Evolutionary conservation across 2,888 invertebrate genomes (phyloP).

Genomic region (Amblyteles armatorius): DNA sequence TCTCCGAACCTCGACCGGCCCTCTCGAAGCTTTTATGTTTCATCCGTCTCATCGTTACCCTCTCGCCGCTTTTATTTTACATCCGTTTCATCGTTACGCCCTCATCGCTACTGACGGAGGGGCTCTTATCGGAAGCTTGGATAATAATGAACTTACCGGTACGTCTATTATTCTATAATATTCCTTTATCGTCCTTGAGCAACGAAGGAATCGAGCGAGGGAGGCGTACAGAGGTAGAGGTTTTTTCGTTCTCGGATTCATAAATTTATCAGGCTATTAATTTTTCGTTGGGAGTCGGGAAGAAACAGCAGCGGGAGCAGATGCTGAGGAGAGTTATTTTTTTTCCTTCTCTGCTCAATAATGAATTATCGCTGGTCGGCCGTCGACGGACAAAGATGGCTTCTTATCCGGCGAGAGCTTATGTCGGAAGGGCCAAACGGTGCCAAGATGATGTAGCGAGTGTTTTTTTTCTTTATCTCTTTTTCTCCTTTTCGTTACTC

Average conservation of each 20-base stretch:
- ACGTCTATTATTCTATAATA: conserved; percentile 4
- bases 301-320: neutral
- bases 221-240: neutral
- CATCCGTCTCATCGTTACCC: neutral
- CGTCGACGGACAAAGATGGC: neutral
- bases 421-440: conserved; percentile 15
- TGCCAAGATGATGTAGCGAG: conserved; percentile 7
- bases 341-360: conserved; percentile 7
- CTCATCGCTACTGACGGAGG: neutral
- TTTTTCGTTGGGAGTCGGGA: neutral
- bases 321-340: conserved; percentile 11
- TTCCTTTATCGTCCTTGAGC: neutral
- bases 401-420: conserved; percentile 8
- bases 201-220: neutral
- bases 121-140: neutral
- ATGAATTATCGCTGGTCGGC: conserved; percentile 29
- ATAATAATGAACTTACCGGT: conserved; percentile 11
- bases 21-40: conserved; percentile 1
- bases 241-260: conserved; percentile 3
- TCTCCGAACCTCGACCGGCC: neutral
- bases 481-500: conserved; percentile 7
- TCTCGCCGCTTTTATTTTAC: neutral
- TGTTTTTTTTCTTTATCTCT: neutral
- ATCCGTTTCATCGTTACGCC: neutral
- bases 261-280: conserved; percentile 29